phyloP scores from a whole-genome alignment of 2,113 vertebrate species.

The Brachyhypopomus gauderio region DNA sequence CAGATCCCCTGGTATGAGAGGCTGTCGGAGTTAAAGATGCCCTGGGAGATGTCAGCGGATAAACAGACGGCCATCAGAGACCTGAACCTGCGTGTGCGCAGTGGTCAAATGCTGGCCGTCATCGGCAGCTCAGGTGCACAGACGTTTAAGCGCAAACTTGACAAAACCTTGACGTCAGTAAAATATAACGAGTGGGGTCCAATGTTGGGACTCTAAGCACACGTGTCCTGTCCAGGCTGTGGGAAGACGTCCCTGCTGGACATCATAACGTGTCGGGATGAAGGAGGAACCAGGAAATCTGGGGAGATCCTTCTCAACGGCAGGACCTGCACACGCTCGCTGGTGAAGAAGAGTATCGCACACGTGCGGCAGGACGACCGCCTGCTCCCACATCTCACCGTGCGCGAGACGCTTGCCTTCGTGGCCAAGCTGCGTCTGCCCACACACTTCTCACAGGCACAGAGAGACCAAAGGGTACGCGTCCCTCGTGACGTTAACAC shows the following conservation, averaged over 20 bases:
- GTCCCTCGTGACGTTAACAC: not conserved
- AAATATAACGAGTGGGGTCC: not conserved
- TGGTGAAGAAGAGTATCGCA: conserved; percentile 87
- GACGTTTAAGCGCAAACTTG: not conserved
- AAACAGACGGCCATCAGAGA: conserved; percentile 80
- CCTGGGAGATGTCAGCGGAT: conserved; percentile 78
- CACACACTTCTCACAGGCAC: conserved; percentile 82
- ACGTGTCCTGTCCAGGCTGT: conserved; percentile 71
- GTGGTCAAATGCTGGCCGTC: conserved; percentile 94
- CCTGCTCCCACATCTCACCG: conserved; percentile 90
- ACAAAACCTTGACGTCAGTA: not conserved
- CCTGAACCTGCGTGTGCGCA: conserved; percentile 85
- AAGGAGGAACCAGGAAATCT: conserved; percentile 78
- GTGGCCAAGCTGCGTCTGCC: conserved; percentile 89
- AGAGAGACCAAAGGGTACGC: conserved; percentile 88
- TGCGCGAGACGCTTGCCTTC: conserved; percentile 88
- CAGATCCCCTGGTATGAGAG: conserved; percentile 94
- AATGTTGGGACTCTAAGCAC: not conserved
- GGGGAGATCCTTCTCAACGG: conserved; percentile 87
- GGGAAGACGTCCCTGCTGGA: conserved; percentile 90
- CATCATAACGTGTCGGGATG: conserved; percentile 86
- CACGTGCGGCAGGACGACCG: conserved; percentile 91
- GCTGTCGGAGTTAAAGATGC: conserved; percentile 85
- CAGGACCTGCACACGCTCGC: conserved; percentile 77
- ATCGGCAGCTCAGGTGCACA: conserved; percentile 89